Evolutionary conservation across 2,888 invertebrate genomes (phyloP).

Genomic region (Sinohyriopsis cumingii): DNA sequence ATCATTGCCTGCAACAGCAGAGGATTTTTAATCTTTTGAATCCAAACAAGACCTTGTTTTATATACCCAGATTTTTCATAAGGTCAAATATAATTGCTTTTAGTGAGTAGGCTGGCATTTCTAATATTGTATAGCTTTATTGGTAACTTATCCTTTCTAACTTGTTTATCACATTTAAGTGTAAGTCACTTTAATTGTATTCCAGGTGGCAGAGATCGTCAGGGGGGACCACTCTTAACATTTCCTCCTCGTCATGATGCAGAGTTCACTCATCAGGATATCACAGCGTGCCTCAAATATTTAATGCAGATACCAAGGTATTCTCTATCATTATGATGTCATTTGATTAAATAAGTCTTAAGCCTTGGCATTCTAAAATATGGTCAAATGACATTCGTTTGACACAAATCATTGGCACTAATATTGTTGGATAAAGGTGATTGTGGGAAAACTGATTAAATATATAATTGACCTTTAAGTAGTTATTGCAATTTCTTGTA

Average conservation of each 20-base stretch:
- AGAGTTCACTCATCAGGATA: slow-evolving; percentile 92
- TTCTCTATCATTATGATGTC: slow-evolving; percentile 57
- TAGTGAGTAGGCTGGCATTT: no score
- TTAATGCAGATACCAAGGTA: slow-evolving; percentile 94
- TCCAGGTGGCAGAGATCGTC: slow-evolving; percentile 88
- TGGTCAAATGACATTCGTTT: no score
- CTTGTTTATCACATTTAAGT: no score
- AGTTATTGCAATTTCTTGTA: background rate
- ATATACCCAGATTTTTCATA: no score
- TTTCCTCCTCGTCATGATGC: slow-evolving; percentile 92
- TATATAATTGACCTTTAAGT: background rate
- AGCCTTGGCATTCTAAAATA: background rate
- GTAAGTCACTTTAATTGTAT: background rate
- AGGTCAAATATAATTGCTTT: no score
- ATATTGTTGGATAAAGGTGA: no score
- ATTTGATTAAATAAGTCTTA: background rate
- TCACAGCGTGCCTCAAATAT: slow-evolving; percentile 90
- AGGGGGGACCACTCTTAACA: slow-evolving; percentile 91
- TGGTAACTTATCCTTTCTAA: no score
- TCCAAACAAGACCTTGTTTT: no score
- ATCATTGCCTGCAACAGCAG: no score
- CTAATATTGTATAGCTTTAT: no score
- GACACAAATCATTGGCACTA: no score
- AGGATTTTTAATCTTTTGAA: no score
- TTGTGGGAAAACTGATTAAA: background rate